Conservation (phyloP, 2,888 invertebrate genomes). For the Leptarthrus brevirostris region DNA sequence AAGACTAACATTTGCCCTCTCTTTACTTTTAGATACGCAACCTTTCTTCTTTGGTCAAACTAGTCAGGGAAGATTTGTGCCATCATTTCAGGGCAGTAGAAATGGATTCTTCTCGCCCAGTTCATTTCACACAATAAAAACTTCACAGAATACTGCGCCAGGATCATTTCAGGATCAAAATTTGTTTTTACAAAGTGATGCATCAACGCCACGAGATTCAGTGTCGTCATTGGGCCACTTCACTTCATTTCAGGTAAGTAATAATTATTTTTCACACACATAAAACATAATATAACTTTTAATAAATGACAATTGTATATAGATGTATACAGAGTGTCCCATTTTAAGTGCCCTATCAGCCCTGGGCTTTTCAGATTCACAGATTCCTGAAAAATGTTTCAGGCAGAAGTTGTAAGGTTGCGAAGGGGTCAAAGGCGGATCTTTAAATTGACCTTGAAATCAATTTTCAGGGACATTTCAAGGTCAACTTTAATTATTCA, state of each 20-base stretch:
- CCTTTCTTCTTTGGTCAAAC: slow-evolving; percentile 62
- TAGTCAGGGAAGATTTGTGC: slow-evolving; percentile 65
- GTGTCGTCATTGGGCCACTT: slow-evolving; percentile 55
- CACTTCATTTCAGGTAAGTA: slow-evolving; percentile 58
- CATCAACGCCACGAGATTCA: slow-evolving; percentile 56
- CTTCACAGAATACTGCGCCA: slow-evolving; percentile 57
- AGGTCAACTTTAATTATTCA: too few relatives aligned
- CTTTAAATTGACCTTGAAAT: too few relatives aligned
- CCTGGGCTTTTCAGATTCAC: too few relatives aligned
- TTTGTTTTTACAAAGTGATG: slow-evolving; percentile 62
- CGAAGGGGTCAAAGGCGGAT: too few relatives aligned
- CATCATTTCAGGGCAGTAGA: slow-evolving; percentile 58
- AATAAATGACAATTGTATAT: too few relatives aligned
- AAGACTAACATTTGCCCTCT: slow-evolving; percentile 42
- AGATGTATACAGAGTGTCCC: too few relatives aligned
- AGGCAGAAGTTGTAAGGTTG: too few relatives aligned
- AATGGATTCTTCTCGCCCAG: slow-evolving; percentile 54
- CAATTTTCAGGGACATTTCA: too few relatives aligned
- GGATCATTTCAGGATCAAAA: slow-evolving; percentile 65
- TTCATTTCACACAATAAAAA: slow-evolving; percentile 18
- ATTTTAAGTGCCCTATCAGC: too few relatives aligned
- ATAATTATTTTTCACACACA: background rate
- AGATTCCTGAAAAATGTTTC: too few relatives aligned
- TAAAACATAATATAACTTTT: too few relatives aligned
- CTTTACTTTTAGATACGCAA: slow-evolving; percentile 61